Evolutionary conservation across 92 coral and sea anemone genomes (phyloP).

Genomic region (Montipora capitata): DNA sequence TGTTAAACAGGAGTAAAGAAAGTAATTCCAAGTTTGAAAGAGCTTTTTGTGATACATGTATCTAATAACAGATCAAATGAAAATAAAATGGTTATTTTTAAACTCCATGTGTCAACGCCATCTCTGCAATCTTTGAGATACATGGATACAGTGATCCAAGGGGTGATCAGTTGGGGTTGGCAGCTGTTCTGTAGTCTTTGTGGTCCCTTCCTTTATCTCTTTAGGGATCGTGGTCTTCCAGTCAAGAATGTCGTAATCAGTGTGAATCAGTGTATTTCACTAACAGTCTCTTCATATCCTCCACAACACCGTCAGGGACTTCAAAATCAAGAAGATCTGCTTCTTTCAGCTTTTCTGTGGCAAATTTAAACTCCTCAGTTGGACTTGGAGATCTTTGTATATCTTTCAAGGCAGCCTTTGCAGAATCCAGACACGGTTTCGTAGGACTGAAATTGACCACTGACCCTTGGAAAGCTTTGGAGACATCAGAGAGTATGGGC

Average conservation of each 20-base stretch:
- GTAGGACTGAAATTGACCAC: slow-evolving; percentile 49
- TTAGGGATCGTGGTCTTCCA: slow-evolving; percentile 52
- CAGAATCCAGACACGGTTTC: slow-evolving; percentile 62
- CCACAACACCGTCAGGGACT: slow-evolving; percentile 54
- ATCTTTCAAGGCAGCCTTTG: slow-evolving; percentile 63
- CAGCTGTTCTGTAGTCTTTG: slow-evolving; percentile 48
- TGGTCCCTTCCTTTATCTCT: slow-evolving; percentile 57
- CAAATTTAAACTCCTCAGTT: slow-evolving; percentile 43
- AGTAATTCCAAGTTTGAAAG: slow-evolving; percentile 18
- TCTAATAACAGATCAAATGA: slow-evolving; percentile 17
- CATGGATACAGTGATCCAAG: slow-evolving; percentile 58
- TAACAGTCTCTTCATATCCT: slow-evolving; percentile 52
- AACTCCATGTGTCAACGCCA: slow-evolving; percentile 40
- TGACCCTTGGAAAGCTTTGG: slow-evolving; percentile 61
- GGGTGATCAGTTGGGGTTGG: slow-evolving; percentile 66
- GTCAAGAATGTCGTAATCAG: slow-evolving; percentile 57
- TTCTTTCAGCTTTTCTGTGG: slow-evolving; percentile 59
- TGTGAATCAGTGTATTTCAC: slow-evolving; percentile 55
- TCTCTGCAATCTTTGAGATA: slow-evolving; percentile 56
- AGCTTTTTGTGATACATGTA: slow-evolving; percentile 15
- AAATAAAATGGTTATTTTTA: slow-evolving; percentile 34
- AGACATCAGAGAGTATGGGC: slow-evolving; percentile 62
- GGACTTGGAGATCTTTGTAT: slow-evolving; percentile 61
- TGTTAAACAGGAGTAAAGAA: slow-evolving; percentile 21
- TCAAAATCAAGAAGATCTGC: slow-evolving; percentile 39